Evolutionary conservation across 2,888 invertebrate species (phyloP), one percentile per base, ranked within the genome.

Genomic region (Pherbina coryleti): DNA sequence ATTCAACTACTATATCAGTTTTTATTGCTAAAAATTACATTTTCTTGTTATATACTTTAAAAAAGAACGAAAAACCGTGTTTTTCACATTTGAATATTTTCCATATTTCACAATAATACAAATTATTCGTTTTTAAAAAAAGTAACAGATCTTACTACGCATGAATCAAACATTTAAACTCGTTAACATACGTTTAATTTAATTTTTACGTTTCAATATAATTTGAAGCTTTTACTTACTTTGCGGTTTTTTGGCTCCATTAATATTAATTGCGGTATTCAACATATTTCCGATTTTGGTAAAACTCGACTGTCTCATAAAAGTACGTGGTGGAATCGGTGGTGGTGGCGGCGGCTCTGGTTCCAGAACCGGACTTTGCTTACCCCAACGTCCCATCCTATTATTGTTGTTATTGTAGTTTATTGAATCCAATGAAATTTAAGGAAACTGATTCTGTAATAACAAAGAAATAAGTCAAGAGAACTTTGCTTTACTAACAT

Each of bases 231-330:
- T 44, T 44, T 53, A 86, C 88, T 88, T 72, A 88, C 89, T 85
- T 80, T 82, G 82, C 25, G 84, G 83, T 79, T 85, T 88, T 67
- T 89, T 88, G 9, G 86, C 80, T 75, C 87, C 86, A 70, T 88
- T 89, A 25, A 88, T 88, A 87, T 91, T 92, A 82, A 92, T 92
- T 75, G 92, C 92, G 57, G 92, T 92, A 84, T 92, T 92, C 82
- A 93, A 91, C 90, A 93, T 92, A 83, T 91, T 91, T 57, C 92
- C 92, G 81, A 93, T 91, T 88, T 92, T 92, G 76, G 92, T 92
- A 86, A 93, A 91, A 89, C 92, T 92, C 81, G 92, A 91, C 86
- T 93, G 93, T 80, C 92, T 91, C 88, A 92, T 92, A 86, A 92
- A 89, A 72, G 86, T 84, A 57, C 87, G 78, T 44, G 78, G 71